Evolutionary conservation across 2,113 vertebrate genomes (phyloP).

Genomic region (Grallaria varia): DNA sequence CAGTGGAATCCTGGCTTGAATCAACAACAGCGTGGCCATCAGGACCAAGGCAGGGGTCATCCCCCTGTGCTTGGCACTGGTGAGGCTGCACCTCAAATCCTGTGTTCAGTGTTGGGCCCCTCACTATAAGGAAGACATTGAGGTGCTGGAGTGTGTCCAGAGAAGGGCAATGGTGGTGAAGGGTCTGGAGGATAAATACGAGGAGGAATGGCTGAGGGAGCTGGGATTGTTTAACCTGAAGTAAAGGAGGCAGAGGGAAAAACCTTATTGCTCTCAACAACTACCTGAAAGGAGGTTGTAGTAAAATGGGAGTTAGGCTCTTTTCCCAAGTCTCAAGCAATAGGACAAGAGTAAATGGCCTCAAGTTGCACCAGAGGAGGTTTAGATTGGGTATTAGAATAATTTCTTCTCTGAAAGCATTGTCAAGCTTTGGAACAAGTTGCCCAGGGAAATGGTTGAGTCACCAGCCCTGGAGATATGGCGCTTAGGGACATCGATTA

Average conservation of each 20-base stretch:
- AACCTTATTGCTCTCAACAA: not conserved
- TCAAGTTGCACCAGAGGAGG: not conserved
- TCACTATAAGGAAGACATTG: not conserved
- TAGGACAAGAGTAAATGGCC: not conserved
- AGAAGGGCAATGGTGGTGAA: not conserved
- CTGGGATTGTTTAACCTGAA: not conserved
- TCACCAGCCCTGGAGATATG: not conserved
- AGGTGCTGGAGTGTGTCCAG: accelerated
- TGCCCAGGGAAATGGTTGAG: not conserved
- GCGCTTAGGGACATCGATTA: not conserved
- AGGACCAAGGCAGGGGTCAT: not conserved
- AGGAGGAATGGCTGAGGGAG: not conserved
- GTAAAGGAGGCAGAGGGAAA: not conserved
- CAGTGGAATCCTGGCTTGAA: not conserved
- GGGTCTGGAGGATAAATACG: not conserved
- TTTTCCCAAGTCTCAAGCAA: not conserved
- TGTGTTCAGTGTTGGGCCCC: not conserved
- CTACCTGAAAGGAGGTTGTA: not conserved
- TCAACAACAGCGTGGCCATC: not conserved
- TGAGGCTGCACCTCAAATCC: not conserved
- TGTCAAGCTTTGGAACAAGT: not conserved
- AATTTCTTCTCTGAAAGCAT: not conserved
- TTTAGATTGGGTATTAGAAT: not conserved
- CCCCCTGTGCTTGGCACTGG: not conserved
- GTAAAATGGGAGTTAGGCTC: not conserved